Percentiles rank a stretch among this genome's conserved stretches.
phyloP scores from a whole-genome alignment of 2,888 invertebrate genomes.

The Cantharis rufa region DNA sequence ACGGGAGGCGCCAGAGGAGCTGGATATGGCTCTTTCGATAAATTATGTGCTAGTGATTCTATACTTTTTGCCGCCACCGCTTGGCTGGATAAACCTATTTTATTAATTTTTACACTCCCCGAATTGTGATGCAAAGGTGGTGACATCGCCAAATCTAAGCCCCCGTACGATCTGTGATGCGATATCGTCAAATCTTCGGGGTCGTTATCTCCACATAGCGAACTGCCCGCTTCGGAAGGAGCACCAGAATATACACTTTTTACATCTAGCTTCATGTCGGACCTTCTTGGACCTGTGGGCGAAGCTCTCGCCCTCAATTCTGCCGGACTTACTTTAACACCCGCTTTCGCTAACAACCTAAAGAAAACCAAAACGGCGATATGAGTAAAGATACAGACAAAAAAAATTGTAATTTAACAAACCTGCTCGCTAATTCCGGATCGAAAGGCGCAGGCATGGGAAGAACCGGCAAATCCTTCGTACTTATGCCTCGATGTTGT shows the following conservation, averaged over 20 bases:
- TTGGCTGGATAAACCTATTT: constrained; percentile 50
- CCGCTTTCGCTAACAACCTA: constrained; percentile 83
- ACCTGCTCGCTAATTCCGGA: constrained; percentile 84
- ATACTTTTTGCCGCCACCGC: constrained; percentile 71
- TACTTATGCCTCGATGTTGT: constrained; percentile 90
- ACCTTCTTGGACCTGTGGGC: constrained; percentile 79
- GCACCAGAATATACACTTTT: constrained; percentile 70
- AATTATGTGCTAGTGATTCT: constrained; percentile 65
- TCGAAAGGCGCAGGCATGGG: constrained; percentile 93
- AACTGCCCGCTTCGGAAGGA: constrained; percentile 70
- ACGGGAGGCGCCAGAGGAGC: constrained; percentile 60
- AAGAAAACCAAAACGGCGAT: constrained; percentile 12
- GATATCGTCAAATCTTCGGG: constrained; percentile 81
- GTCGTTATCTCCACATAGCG: constrained; percentile 78
- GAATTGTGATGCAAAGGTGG: constrained; percentile 54
- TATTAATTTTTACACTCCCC: constrained; percentile 58
- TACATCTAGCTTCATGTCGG: constrained; percentile 78
- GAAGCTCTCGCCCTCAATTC: constrained; percentile 83
- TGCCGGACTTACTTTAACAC: constrained; percentile 83
- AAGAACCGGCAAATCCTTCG: constrained; percentile 88
- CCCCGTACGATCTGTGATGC: constrained; percentile 58
- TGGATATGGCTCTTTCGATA: constrained; percentile 71
- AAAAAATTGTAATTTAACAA: constrained; percentile 40
- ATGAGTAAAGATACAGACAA: background rate
- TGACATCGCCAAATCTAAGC: constrained; percentile 55